phyloP scores from a whole-genome alignment of 53 echinoderm and acorn worm species.

The Luidia sarsii region DNA sequence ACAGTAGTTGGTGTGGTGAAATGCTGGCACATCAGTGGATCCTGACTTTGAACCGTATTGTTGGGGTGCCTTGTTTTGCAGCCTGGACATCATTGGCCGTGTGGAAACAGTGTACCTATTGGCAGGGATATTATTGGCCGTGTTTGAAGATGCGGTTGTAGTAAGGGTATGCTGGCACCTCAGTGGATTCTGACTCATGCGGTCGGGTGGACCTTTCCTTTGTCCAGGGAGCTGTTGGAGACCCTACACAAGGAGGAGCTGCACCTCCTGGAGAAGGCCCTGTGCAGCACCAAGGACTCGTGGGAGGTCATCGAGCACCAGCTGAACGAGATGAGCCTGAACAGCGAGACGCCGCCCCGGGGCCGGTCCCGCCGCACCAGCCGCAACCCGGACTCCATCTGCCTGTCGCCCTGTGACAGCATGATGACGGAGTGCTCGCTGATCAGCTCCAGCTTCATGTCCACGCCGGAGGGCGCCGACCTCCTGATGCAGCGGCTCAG shows the following conservation, averaged over 20 bases:
- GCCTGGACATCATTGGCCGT: no score
- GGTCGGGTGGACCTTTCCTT: slow-evolving; percentile 63
- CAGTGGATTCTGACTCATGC: slow-evolving; percentile 81
- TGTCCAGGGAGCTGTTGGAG: slow-evolving; percentile 81
- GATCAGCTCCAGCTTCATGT: slow-evolving; percentile 78
- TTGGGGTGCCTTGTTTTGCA: no score
- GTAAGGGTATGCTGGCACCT: slow-evolving; percentile 93
- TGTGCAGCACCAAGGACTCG: slow-evolving; percentile 80
- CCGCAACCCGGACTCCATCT: slow-evolving; percentile 56
- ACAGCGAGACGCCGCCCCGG: slow-evolving; percentile 22
- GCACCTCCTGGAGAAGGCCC: slow-evolving; percentile 85
- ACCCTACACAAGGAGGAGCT: slow-evolving; percentile 85
- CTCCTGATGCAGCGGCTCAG: slow-evolving; percentile 37
- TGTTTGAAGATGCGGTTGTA: no score
- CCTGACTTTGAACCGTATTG: no score
- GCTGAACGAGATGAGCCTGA: slow-evolving; percentile 63
- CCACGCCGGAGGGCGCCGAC: slow-evolving; percentile 68
- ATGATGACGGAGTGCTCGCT: slow-evolving; percentile 79
- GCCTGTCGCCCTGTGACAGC: slow-evolving; percentile 82
- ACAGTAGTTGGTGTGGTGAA: no score
- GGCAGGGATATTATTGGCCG: no score
- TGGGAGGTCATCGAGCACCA: slow-evolving; percentile 93
- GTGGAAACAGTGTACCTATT: no score
- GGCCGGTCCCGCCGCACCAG: slow-evolving; percentile 49
- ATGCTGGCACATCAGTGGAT: no score